Conservation (phyloP, 2,797 vertebrate species). For the Phalloptychus januarius region DNA sequence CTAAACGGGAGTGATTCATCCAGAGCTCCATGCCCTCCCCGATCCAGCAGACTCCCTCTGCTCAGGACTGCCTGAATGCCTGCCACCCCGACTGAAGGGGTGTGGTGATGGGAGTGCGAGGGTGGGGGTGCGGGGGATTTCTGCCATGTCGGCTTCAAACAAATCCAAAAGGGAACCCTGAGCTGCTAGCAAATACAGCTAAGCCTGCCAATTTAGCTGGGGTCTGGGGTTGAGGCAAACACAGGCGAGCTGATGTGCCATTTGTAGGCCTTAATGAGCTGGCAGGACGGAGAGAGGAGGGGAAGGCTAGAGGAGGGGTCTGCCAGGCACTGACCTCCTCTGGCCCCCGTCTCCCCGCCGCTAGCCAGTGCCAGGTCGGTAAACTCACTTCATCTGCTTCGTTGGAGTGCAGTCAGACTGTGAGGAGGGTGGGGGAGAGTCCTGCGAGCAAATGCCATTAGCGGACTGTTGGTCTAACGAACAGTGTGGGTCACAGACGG, state of each 20-base stretch:
- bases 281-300: constrained; percentile 75
- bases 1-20: constrained; percentile 93
- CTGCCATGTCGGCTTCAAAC: constrained; percentile 86
- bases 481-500: constrained; percentile 63
- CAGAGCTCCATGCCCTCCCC: constrained; percentile 87
- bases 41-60: constrained; percentile 90
- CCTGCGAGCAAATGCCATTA: constrained; percentile 77
- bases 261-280: constrained; percentile 95
- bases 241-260: constrained; percentile 83
- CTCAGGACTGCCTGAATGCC: constrained; percentile 83
- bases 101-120: constrained; percentile 66
- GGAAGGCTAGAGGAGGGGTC: constrained; percentile 67
- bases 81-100: constrained; percentile 81
- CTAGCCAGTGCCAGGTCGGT: constrained; percentile 65
- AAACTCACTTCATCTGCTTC: constrained; percentile 72
- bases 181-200: constrained; percentile 87
- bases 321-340: constrained; percentile 72
- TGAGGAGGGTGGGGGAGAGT: constrained; percentile 58
- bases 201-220: constrained; percentile 92
- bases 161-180: constrained; percentile 86
- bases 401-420: constrained; percentile 51
- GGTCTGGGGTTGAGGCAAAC: constrained; percentile 83
- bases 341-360: constrained; percentile 65
- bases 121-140: constrained; percentile 24
- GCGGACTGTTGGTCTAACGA: constrained; percentile 72